These are phyloP conservation scores for Quadriops clusia DNA, from an alignment of 2,888 invertebrate species.

Conservation along the genomic window DNA sequence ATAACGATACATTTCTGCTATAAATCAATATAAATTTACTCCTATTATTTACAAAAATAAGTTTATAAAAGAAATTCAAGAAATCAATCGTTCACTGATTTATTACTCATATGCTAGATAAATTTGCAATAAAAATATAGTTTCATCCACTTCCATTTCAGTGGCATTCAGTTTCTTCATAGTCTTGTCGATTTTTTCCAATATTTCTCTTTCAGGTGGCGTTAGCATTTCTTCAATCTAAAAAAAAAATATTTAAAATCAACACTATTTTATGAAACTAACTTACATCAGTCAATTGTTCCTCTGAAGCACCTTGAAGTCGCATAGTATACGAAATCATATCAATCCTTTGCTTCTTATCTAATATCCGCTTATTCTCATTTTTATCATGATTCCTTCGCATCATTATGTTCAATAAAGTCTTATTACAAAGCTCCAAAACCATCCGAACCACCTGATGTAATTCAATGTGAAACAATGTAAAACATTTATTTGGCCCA, in stretches of 20 bases:
- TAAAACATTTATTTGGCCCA: conserved; percentile 70
- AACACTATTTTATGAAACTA: conserved; percentile 4
- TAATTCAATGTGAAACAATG: conserved; percentile 62
- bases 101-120: conserved; percentile 47
- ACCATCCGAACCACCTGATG: conserved; percentile 56
- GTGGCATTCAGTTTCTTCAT: conserved; percentile 67
- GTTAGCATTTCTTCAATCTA: conserved; percentile 79
- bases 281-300: conserved; percentile 67
- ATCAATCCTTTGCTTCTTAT: conserved; percentile 78
- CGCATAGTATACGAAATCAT: conserved; percentile 69
- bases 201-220: conserved; percentile 66
- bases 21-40: too few species aligned
- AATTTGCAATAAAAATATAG: conserved; percentile 70
- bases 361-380: conserved; percentile 67
- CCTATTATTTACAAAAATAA: too few species aligned
- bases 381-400: conserved; percentile 51
- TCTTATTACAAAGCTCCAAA: conserved; percentile 59
- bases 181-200: conserved; percentile 60
- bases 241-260: conserved; percentile 19
- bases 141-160: conserved; percentile 70
- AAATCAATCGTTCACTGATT: neutral
- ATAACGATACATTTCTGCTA: too few species aligned
- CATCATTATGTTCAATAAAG: conserved; percentile 55
- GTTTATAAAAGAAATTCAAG: too few species aligned
- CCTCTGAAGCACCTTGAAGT: conserved; percentile 62